Evolutionary conservation across 2,888 invertebrate species (phyloP).

Genomic region (Ethmia dodecea): DNA sequence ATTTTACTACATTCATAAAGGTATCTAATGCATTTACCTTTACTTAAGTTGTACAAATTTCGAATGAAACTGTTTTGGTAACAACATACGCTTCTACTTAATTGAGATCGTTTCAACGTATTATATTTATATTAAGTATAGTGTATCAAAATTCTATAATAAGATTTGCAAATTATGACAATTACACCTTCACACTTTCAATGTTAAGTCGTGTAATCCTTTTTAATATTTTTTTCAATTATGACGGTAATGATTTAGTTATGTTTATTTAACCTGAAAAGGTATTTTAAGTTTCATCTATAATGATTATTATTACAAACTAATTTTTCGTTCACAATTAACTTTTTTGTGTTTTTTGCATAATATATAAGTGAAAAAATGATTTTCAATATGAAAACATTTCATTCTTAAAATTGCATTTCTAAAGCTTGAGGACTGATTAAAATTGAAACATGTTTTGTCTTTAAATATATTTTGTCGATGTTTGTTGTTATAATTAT

Average conservation of each 20-base stretch:
- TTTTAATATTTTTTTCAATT: constrained; percentile 34
- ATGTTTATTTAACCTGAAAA: constrained; percentile 46
- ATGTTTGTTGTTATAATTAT: constrained; percentile 80
- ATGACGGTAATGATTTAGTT: constrained; percentile 40
- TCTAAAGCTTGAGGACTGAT: constrained; percentile 73
- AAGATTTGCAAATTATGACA: constrained; percentile 71
- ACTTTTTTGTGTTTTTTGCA: constrained; percentile 56
- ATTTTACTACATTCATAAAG: constrained; percentile 22
- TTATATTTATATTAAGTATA: constrained; percentile 74
- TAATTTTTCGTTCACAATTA: constrained; percentile 29
- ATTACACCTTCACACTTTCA: constrained; percentile 41
- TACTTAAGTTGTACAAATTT: constrained; percentile 23
- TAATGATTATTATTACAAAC: constrained; percentile 37
- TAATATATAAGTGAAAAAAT: constrained; percentile 64
- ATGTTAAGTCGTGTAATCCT: constrained; percentile 34
- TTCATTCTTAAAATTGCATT: constrained; percentile 76
- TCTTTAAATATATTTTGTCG: constrained; percentile 78
- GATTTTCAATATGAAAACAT: constrained; percentile 49
- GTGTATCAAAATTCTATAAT: constrained; percentile 57
- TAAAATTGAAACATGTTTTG: constrained; percentile 74
- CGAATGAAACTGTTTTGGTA: constrained; percentile 44
- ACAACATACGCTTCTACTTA: constrained; percentile 73
- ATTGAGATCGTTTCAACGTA: constrained; percentile 69
- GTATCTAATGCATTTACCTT: constrained; percentile 1
- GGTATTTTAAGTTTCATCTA: constrained; percentile 55